Evolutionary conservation across 2,888 invertebrate genomes (phyloP), one percentile per base, ranked within the genome.

Genomic region (Trachelus tabidus): DNA sequence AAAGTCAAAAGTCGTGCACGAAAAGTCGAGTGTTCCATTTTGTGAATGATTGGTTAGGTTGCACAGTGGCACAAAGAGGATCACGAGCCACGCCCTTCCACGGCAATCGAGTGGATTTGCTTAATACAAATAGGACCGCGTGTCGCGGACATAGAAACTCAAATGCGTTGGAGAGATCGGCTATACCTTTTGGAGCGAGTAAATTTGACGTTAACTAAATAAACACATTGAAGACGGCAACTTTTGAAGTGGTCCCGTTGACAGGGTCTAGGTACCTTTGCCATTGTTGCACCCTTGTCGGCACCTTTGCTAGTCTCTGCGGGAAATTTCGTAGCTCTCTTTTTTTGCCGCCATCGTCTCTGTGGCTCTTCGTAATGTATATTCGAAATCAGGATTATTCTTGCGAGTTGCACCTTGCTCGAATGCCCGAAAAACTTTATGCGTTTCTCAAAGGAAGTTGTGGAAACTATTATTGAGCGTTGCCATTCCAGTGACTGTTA

Each of bases 161-260:
- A 6, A 31, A 34, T 71, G 40, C 40, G 23, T 30, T 33, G 71
- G 75, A 84, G 80, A 81, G 79, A 81, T 79, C 80, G 83, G 82
- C 83, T 83, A 80, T 79, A 78, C 68, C 78, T 82, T 82, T 82
- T 81, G 82, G 77, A 81, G 82, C 82, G 83, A 87, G 88, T 90
- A 91, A 91, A 91, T 91, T 90, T 91, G 90, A 91, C 90, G 88
- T 91, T 88, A 87, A 87, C 88, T 86, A 91, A 91, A 91, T 90
- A 91, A 90, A 91, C 90, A 90, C 90, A 90, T 90, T 89, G 87
- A 87, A 76, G 82, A 79, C 90, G 90, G 90, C 88, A 80, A 85
- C 88, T 88, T 91, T 91, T 91, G 90, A 90, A 91, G 91, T 90
- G 90, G 89, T 86, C 56, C 78, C 78, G 81, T 80, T 83, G 81